A percentile compares a stretch with the other conserved stretches of the same genome.
phyloP scores from a whole-genome alignment of 1,140 invertebrate species.

The Bombus pyrosoma region DNA sequence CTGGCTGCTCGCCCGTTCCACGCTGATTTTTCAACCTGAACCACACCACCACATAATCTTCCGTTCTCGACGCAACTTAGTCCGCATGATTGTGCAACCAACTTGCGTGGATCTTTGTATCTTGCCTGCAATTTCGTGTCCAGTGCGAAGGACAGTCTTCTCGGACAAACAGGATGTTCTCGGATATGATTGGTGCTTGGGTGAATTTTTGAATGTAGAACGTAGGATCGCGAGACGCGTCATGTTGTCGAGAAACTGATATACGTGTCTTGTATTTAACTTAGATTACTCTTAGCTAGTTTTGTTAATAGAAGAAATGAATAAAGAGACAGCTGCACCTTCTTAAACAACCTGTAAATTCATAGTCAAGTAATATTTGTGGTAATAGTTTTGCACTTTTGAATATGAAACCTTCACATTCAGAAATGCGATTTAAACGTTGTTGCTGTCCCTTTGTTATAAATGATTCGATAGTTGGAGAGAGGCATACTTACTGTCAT shows the following conservation, averaged over 20 bases:
- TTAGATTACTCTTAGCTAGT: not conserved
- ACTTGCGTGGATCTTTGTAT: not conserved
- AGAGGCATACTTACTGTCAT: too few species aligned
- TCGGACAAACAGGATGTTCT: not conserved
- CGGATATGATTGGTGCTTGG: not conserved
- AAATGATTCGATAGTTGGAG: too few species aligned
- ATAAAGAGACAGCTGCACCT: too few species aligned
- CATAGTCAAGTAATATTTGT: too few species aligned
- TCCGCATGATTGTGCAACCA: constrained; percentile 6
- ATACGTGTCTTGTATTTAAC: not conserved
- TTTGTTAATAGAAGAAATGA: too few species aligned
- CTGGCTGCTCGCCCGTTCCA: constrained; percentile 35
- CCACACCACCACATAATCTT: constrained; percentile 18
- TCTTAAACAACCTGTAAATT: too few species aligned
- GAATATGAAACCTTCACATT: too few species aligned
- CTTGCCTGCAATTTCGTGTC: not conserved
- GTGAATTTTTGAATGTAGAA: not conserved
- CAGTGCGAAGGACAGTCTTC: not conserved
- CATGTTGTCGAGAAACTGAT: not conserved
- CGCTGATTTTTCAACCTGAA: constrained; percentile 47
- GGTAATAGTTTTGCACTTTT: too few species aligned
- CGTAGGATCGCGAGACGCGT: not conserved
- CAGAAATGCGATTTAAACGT: too few species aligned
- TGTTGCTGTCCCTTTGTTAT: too few species aligned
- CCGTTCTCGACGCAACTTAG: constrained; percentile 1